These are phyloP conservation scores for Chromobotia macracanthus DNA, from an alignment of 2,797 vertebrate species.

Conservation along the genomic window DNA sequence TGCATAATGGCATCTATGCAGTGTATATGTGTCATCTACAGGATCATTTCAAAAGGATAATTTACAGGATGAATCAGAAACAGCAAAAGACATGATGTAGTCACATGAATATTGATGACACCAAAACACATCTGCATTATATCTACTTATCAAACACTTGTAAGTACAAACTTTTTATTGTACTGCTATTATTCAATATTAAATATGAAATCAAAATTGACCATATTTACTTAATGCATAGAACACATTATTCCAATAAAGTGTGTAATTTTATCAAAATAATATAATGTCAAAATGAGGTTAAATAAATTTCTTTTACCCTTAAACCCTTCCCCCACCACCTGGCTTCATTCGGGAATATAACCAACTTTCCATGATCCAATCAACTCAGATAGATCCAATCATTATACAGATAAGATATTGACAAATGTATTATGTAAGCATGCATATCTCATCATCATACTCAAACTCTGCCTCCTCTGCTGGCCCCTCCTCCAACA, in stretches of 20 bases:
- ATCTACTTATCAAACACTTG: neutral
- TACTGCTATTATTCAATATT: neutral
- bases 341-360: too few species aligned
- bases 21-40: neutral
- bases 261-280: too few species aligned
- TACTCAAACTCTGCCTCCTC: constrained; percentile 91
- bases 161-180: neutral
- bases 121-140: neutral
- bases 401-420: too few species aligned
- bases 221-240: neutral
- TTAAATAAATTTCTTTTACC: too few species aligned
- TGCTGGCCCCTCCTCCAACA: constrained; percentile 80
- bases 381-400: neutral
- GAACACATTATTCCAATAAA: too few species aligned
- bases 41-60: neutral
- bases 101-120: neutral
- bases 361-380: neutral
- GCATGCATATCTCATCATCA: constrained; percentile 89
- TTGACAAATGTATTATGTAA: constrained; percentile 67
- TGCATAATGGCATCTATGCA: neutral
- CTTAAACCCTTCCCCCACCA: too few species aligned
- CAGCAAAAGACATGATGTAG: too few species aligned
- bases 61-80: neutral
- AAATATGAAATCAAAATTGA: neutral
- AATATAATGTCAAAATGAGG: too few species aligned